These are phyloP conservation scores for Mormoops blainvillei DNA, from an alignment of 2,113 vertebrate species.

Conservation along the genomic window DNA sequence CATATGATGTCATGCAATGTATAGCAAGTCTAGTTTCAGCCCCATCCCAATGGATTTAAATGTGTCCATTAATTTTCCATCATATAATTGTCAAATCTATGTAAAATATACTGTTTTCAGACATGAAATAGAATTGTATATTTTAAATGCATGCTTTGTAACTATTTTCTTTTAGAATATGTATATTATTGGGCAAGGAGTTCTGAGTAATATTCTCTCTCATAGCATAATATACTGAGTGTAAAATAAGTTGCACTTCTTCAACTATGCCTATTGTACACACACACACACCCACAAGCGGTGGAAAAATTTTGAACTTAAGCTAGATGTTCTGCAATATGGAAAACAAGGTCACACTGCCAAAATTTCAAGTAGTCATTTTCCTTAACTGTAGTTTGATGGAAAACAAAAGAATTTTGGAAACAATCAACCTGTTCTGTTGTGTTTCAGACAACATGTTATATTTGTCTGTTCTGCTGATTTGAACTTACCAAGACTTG, in stretches of 20 bases:
- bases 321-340: conserved; percentile 28
- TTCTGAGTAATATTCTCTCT: conserved; percentile 34
- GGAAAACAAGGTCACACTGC: neutral
- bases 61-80: neutral
- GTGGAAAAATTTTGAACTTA: conserved; percentile 26
- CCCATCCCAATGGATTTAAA: neutral
- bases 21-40: neutral
- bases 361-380: neutral
- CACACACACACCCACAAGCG: conserved; percentile 13
- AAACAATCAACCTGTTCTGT: conserved; percentile 51
- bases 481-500: conserved; percentile 76
- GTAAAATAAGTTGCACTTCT: conserved; percentile 38
- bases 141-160: conserved; percentile 67
- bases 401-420: conserved; percentile 59
- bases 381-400: conserved; percentile 17
- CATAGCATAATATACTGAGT: conserved; percentile 37
- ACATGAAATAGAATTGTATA: conserved; percentile 61
- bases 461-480: conserved; percentile 70
- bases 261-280: neutral
- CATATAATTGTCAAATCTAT: conserved; percentile 40
- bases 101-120: conserved; percentile 55
- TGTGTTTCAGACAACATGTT: conserved; percentile 63
- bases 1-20: neutral
- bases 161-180: conserved; percentile 61
- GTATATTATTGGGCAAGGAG: conserved; percentile 43